A percentile compares a stretch with the other conserved stretches of the same genome.
phyloP scores from a whole-genome alignment of 2,888 invertebrate species.

The Cheilosia scutellata region DNA sequence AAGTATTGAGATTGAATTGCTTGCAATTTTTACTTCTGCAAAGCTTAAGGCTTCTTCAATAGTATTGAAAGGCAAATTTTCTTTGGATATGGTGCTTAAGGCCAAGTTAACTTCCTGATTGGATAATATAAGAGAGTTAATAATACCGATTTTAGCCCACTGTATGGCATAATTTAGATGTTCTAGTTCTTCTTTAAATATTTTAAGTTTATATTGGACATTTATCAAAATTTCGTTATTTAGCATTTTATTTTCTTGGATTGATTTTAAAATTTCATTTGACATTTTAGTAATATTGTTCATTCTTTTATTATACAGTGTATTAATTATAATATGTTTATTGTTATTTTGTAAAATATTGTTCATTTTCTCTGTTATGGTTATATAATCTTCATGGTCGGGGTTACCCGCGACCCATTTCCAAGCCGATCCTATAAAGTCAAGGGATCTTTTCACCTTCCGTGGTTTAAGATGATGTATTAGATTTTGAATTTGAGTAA shows the following conservation, averaged over 20 bases:
- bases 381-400: slow-evolving; percentile 48
- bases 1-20: slow-evolving; percentile 19
- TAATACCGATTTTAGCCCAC: slow-evolving; percentile 53
- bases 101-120: slow-evolving; percentile 49
- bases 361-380: slow-evolving; percentile 44
- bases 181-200: slow-evolving; percentile 54
- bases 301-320: slow-evolving; percentile 20
- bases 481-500: slow-evolving; percentile 12
- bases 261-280: slow-evolving; percentile 30
- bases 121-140: slow-evolving; percentile 62
- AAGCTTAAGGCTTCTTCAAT: slow-evolving; percentile 34
- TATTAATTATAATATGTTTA: slow-evolving; percentile 32
- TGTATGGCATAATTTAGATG: slow-evolving; percentile 64
- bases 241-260: slow-evolving; percentile 31
- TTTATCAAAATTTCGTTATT: slow-evolving; percentile 23
- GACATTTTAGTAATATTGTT: slow-evolving; percentile 33
- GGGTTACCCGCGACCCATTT: slow-evolving; percentile 30
- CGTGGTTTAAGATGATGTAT: slow-evolving; percentile 19
- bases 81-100: slow-evolving; percentile 42
- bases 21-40: slow-evolving; percentile 43
- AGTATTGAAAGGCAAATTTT: slow-evolving; percentile 41
- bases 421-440: slow-evolving; percentile 24
- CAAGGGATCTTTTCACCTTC: slow-evolving; percentile 21
- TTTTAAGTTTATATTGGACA: slow-evolving; percentile 32
- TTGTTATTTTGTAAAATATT: slow-evolving; percentile 30